phyloP scores from a whole-genome alignment of 2,797 vertebrate species.

The Scolopax rusticola region DNA sequence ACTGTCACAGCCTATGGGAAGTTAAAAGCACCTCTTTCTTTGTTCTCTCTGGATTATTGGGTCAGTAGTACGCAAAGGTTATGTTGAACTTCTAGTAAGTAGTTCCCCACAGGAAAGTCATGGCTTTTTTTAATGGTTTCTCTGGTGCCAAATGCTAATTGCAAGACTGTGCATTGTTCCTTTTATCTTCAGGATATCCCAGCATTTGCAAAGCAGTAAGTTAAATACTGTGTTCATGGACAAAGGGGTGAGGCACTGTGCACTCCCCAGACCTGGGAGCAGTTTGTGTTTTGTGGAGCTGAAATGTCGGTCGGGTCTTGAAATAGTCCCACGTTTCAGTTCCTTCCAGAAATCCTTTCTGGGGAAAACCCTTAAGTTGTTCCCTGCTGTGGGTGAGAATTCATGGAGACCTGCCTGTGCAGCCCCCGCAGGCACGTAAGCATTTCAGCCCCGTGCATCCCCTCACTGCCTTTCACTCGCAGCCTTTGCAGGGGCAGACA shows the following conservation, averaged over 20 bases:
- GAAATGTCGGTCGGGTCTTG: background rate
- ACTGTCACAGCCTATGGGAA: background rate
- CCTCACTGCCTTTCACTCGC: background rate
- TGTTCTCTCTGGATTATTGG: background rate
- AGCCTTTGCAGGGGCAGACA: background rate
- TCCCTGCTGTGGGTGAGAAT: background rate
- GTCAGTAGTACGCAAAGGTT: background rate
- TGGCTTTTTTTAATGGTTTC: background rate
- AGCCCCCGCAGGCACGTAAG: rapidly evolving
- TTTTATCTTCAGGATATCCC: background rate
- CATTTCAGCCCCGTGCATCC: background rate
- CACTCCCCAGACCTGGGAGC: background rate
- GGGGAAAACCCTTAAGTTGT: background rate
- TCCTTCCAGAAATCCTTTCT: background rate
- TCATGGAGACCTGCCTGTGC: background rate
- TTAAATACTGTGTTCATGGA: background rate
- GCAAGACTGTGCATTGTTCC: background rate
- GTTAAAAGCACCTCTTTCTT: background rate
- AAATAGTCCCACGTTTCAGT: background rate
- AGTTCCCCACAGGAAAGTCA: background rate
- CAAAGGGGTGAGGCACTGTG: background rate
- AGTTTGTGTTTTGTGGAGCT: background rate
- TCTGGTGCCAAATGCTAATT: background rate
- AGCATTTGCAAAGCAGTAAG: background rate
- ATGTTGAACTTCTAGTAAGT: background rate